A percentile compares a stretch with the other conserved stretches of the same genome.
These are phyloP conservation scores for Disparrhopalites patrizii DNA, from an alignment of 2,888 invertebrate species.

Conservation along the genomic window DNA sequence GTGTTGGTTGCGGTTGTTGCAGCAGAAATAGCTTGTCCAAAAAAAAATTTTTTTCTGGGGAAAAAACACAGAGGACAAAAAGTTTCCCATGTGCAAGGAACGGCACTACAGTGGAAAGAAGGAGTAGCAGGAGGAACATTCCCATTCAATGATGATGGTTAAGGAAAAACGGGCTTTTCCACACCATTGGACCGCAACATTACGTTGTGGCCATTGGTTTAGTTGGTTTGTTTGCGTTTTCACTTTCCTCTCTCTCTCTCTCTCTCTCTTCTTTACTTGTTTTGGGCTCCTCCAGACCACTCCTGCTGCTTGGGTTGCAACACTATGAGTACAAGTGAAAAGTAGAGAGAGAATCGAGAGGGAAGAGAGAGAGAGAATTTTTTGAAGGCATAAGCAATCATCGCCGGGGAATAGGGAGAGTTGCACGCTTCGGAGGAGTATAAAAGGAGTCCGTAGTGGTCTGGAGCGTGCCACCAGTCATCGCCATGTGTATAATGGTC, in stretches of 20 bases:
- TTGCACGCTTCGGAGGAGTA: too few species aligned
- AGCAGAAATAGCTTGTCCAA: neutral
- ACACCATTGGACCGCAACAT: conserved; percentile 34
- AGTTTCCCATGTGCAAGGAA: conserved; percentile 5
- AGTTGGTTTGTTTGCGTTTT: conserved; percentile 8
- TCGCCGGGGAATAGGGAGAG: too few species aligned
- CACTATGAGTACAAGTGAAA: too few species aligned
- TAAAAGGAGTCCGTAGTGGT: too few species aligned
- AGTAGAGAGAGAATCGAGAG: too few species aligned
- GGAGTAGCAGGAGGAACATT: too few species aligned
- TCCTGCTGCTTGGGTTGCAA: too few species aligned
- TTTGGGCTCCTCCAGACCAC: neutral
- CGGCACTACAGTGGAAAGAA: too few species aligned
- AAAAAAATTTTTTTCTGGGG: neutral
- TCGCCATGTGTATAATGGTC: conserved; percentile 5
- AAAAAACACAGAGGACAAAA: neutral
- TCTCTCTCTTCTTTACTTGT: neutral
- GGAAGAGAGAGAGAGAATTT: too few species aligned
- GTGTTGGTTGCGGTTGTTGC: neutral
- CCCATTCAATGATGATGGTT: conserved; percentile 30
- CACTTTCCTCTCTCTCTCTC: neutral
- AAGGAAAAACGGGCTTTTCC: conserved; percentile 30
- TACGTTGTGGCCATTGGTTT: conserved; percentile 18
- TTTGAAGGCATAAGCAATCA: too few species aligned
- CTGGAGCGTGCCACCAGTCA: too few species aligned